These are phyloP conservation scores for Anguilla marmorata DNA, from an alignment of 2,797 vertebrate genomes.

Conservation along the genomic window DNA sequence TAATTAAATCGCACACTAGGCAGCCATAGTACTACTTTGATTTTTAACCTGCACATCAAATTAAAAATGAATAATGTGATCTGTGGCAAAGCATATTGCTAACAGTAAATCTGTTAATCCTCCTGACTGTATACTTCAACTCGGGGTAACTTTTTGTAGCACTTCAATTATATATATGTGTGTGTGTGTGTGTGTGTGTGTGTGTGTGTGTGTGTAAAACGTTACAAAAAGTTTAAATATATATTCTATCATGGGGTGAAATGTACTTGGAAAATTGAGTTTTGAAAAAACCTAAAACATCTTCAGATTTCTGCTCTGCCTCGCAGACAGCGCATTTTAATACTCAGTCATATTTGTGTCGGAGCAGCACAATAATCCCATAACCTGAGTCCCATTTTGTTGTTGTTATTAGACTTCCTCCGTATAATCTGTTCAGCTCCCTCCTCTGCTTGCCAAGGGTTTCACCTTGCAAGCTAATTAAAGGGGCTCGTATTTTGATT, in stretches of 20 bases:
- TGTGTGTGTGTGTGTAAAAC: too few relatives aligned
- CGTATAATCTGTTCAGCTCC: slow-evolving; percentile 32
- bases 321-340: slow-evolving; percentile 23
- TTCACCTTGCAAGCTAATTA: slow-evolving; percentile 56
- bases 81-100: slow-evolving; percentile 55
- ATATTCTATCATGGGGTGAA: slow-evolving; percentile 13
- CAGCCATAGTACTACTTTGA: slow-evolving; percentile 58
- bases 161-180: not conserved
- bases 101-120: slow-evolving; percentile 58
- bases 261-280: slow-evolving; percentile 38
- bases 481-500: slow-evolving; percentile 61
- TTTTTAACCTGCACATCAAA: slow-evolving; percentile 58
- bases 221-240: too few relatives aligned
- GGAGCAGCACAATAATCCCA: slow-evolving; percentile 43
- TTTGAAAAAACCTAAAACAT: slow-evolving; percentile 19
- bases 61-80: slow-evolving; percentile 57
- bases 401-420: slow-evolving; percentile 33
- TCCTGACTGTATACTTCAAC: slow-evolving; percentile 51
- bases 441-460: slow-evolving; percentile 1
- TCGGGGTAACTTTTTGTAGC: slow-evolving; percentile 25
- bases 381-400: slow-evolving; percentile 41
- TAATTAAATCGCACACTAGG: slow-evolving; percentile 64
- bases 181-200: not conserved
- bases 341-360: slow-evolving; percentile 23
- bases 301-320: slow-evolving; percentile 28